Conservation (phyloP, 1,140 invertebrate genomes). For the Aricia agestis region DNA sequence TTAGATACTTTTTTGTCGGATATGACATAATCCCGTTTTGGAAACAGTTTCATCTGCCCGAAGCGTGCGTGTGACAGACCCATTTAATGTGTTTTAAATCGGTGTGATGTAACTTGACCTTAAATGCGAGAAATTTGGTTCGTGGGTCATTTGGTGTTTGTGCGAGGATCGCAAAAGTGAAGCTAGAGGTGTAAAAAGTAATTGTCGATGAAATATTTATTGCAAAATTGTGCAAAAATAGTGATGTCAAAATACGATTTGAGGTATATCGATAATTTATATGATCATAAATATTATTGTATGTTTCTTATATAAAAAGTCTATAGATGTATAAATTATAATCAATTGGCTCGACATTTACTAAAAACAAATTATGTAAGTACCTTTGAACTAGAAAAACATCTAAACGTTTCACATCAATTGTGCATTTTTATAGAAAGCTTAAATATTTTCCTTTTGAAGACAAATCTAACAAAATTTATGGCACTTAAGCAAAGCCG, state of each 20-base stretch:
- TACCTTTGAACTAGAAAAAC: too few species aligned
- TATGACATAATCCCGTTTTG: conserved; percentile 10
- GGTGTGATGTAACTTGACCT: conserved; percentile 30
- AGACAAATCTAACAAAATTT: not conserved
- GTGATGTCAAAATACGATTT: not conserved
- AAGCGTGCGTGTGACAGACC: conserved; percentile 4
- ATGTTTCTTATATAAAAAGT: too few species aligned
- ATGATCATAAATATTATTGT: too few species aligned
- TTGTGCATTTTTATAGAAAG: not conserved
- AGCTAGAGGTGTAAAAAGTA: not conserved
- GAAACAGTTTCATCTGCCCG: not conserved
- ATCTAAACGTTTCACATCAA: too few species aligned
- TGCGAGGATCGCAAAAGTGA: not conserved
- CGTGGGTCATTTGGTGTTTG: conserved; percentile 7
- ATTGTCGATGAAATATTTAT: not conserved
- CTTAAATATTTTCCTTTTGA: not conserved
- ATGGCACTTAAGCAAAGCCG: not conserved
- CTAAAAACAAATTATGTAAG: too few species aligned
- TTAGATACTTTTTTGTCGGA: not conserved
- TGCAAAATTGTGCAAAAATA: not conserved
- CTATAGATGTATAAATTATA: too few species aligned
- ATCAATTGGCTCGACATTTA: too few species aligned
- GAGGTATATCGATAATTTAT: not conserved
- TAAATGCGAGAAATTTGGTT: conserved; percentile 5
- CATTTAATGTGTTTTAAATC: conserved; percentile 53